Conservation (phyloP, 2,888 invertebrate genomes). For the Dugesia japonica region DNA sequence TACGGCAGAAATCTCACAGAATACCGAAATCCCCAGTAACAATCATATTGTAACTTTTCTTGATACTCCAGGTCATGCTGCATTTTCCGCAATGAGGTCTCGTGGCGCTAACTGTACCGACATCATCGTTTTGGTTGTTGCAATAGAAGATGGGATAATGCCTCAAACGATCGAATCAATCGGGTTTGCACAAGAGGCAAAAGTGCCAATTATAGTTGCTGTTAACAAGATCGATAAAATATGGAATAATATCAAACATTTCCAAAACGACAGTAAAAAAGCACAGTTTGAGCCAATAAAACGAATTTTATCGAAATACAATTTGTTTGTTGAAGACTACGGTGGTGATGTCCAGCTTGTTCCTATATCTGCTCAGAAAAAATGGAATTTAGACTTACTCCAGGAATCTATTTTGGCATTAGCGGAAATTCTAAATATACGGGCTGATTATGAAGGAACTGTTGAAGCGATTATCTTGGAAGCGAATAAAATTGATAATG, state of each 20-base stretch:
- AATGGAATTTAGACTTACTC: constrained; percentile 60
- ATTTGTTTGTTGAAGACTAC: constrained; percentile 65
- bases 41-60: constrained; percentile 63
- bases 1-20: background rate
- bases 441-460: constrained; percentile 64
- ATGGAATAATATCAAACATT: background rate
- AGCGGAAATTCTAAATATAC: constrained; percentile 67
- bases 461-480: constrained; percentile 81
- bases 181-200: constrained; percentile 63
- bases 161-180: constrained; percentile 85
- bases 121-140: constrained; percentile 72
- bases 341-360: constrained; percentile 83
- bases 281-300: constrained; percentile 58
- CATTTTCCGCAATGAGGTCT: constrained; percentile 77
- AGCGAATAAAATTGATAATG: constrained; percentile 57
- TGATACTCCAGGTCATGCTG: constrained; percentile 96
- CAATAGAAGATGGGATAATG: constrained; percentile 97
- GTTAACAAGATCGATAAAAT: constrained; percentile 87
- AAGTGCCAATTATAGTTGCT: constrained; percentile 81
- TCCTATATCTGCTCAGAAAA: constrained; percentile 64
- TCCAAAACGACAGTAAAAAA: background rate
- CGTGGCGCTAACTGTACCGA: constrained; percentile 89
- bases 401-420: constrained; percentile 62
- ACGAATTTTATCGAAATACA: constrained; percentile 60
- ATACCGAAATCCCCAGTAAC: background rate